Percentiles rank a stretch among this genome's conserved stretches.
phyloP scores from a whole-genome alignment of 2,888 invertebrate genomes.

The Nebria brevicollis region DNA sequence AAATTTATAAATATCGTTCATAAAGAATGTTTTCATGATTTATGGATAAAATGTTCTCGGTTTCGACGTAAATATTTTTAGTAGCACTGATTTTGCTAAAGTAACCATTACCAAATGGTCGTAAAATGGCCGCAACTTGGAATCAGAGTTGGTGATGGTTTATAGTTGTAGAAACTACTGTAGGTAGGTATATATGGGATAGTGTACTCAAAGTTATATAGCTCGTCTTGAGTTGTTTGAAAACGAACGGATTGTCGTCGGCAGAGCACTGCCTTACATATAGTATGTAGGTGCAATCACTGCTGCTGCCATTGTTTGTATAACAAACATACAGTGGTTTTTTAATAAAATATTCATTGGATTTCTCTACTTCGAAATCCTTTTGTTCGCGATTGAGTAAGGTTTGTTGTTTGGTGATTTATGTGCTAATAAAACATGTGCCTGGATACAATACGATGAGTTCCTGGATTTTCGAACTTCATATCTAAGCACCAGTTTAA shows the following conservation, averaged over 20 bases:
- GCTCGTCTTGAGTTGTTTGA: conserved; percentile 36
- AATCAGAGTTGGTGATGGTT: conserved; percentile 48
- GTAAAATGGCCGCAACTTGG: conserved; percentile 53
- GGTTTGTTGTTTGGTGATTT: background rate
- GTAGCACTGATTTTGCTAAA: conserved; percentile 50
- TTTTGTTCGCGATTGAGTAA: background rate
- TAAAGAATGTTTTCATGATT: conserved; percentile 26
- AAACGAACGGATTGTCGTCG: background rate
- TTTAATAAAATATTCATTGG: background rate
- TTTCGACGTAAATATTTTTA: conserved; percentile 53
- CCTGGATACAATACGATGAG: background rate
- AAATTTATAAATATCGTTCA: background rate
- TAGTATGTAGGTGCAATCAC: background rate
- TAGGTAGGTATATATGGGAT: conserved; percentile 11
- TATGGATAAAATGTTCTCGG: conserved; percentile 50
- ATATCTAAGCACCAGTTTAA: background rate
- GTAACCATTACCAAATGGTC: conserved; percentile 52
- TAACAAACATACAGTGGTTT: background rate
- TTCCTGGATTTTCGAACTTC: background rate
- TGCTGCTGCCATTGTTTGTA: background rate
- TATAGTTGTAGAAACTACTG: conserved; percentile 49
- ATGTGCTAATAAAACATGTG: background rate
- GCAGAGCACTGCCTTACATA: background rate
- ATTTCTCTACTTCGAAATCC: background rate
- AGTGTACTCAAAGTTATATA: conserved; percentile 42